Percentiles rank a stretch among this genome's conserved stretches.
Evolutionary conservation across 2,113 vertebrate genomes (phyloP).

Genomic region (Eclectus roratus): DNA sequence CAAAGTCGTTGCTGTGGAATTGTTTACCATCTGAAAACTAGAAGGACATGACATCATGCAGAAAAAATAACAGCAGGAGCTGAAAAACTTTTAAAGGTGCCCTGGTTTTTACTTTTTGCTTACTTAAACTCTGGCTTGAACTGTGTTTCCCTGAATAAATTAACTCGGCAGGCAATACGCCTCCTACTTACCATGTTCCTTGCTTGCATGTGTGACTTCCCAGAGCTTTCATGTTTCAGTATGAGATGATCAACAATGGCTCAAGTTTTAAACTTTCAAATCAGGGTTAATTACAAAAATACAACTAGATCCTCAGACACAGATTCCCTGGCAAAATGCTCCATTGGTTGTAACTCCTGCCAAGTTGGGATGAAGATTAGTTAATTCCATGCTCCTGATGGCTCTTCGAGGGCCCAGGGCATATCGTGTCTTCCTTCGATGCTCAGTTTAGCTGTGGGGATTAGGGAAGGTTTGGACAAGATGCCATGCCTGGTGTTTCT

Average conservation of each 20-base stretch:
- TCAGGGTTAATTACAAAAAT: neutral
- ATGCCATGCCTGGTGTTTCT: neutral
- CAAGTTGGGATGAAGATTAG: neutral
- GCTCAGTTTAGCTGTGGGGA: neutral
- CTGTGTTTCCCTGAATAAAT: neutral
- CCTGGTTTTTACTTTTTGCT: neutral
- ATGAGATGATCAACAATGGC: neutral
- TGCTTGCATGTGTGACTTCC: neutral
- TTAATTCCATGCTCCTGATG: neutral
- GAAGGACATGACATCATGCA: neutral
- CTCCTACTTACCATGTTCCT: neutral
- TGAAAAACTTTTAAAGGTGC: neutral
- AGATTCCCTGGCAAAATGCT: neutral
- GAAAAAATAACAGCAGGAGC: neutral
- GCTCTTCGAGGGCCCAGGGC: neutral
- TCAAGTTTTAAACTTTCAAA: neutral
- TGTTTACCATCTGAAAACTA: conserved; percentile 3
- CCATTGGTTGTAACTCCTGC: neutral
- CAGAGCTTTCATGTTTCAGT: neutral
- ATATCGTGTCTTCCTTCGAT: neutral
- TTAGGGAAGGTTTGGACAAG: neutral
- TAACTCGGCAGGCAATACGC: neutral
- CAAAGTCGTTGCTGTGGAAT: neutral
- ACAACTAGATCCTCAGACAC: neutral
- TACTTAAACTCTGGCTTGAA: neutral